Percentiles rank a stretch among this genome's conserved stretches.
Evolutionary conservation across 2,797 vertebrate genomes (phyloP).

Genomic region (Meriones psammophilus): DNA sequence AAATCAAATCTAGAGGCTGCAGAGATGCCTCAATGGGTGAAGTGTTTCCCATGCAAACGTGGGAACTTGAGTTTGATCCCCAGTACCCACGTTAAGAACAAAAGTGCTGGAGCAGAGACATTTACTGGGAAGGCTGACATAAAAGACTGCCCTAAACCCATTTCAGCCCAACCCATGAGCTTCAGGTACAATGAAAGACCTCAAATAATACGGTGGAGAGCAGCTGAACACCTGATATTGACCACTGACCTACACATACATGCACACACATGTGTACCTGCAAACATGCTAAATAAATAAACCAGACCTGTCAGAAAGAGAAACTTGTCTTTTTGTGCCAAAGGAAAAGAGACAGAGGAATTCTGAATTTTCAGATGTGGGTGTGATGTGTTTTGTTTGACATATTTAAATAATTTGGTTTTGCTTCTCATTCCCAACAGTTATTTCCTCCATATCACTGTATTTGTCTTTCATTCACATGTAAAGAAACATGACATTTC

Average conservation of each 20-base stretch:
- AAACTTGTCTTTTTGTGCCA: background rate
- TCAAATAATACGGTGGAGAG: background rate
- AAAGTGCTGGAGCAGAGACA: background rate
- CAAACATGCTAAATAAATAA: background rate
- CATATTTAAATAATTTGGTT: slow-evolving; percentile 17
- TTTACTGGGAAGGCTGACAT: background rate
- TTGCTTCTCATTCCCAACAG: slow-evolving; percentile 52
- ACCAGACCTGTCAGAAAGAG: background rate
- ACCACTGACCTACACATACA: background rate
- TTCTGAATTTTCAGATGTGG: slow-evolving; percentile 1
- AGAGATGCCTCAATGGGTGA: background rate
- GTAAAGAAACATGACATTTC: slow-evolving; percentile 49
- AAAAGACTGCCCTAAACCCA: background rate
- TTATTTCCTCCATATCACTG: background rate
- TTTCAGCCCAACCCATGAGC: background rate
- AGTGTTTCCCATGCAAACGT: background rate
- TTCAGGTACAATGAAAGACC: background rate
- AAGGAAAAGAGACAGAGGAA: background rate
- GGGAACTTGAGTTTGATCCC: background rate
- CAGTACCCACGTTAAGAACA: background rate
- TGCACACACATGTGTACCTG: background rate
- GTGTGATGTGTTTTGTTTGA: background rate
- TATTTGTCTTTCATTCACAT: slow-evolving; percentile 53
- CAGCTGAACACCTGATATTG: background rate
- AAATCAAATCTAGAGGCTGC: background rate